phyloP scores from a whole-genome alignment of 2,113 vertebrate genomes.

The Brienomyrus longianalis region DNA sequence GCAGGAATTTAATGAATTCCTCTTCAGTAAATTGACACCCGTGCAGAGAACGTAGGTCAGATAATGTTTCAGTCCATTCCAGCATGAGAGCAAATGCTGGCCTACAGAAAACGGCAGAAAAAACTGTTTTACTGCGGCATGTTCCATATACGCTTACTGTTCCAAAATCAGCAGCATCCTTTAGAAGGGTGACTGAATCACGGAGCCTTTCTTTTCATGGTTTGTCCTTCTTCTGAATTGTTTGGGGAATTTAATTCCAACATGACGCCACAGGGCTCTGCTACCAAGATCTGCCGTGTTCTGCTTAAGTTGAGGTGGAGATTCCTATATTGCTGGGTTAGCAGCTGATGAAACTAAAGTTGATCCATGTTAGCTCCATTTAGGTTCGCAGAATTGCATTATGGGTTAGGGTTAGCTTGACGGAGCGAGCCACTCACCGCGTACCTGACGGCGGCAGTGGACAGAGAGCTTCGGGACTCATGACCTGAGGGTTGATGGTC shows the following conservation, averaged over 20 bases:
- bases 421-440: background rate
- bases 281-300: background rate
- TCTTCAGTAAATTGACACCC: background rate
- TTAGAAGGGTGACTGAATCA: background rate
- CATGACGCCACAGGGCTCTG: background rate
- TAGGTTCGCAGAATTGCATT: background rate
- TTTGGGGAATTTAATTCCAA: background rate
- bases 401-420: background rate
- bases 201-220: background rate
- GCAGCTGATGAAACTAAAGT: background rate
- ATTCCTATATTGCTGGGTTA: background rate
- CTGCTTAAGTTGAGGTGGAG: background rate
- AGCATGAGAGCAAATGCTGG: background rate
- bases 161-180: background rate
- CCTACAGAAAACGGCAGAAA: background rate
- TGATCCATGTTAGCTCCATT: background rate
- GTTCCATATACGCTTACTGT: background rate
- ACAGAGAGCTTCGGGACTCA: background rate
- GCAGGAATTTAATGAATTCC: background rate
- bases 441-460: background rate
- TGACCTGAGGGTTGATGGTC: background rate
- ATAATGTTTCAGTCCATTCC: background rate
- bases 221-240: background rate
- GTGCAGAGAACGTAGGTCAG: background rate
- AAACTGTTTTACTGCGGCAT: background rate